Conservation (phyloP, 2,113 vertebrate species). For the Silurus asotus region DNA sequence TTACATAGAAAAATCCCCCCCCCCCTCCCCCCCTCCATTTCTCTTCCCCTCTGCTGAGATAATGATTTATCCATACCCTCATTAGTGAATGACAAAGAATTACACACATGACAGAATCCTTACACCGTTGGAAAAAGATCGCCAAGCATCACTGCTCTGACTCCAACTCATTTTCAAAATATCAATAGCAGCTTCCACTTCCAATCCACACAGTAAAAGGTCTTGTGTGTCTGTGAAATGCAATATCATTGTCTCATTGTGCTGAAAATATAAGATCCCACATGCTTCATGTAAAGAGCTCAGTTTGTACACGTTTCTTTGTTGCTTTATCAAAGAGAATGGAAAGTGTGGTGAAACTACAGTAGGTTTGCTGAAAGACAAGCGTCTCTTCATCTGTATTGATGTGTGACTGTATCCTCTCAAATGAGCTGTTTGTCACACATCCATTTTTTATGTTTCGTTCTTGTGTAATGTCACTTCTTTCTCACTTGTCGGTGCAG, state of each 20-base stretch:
- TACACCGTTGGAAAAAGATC: neutral
- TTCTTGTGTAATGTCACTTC: conserved; percentile 16
- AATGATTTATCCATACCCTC: conserved; percentile 15
- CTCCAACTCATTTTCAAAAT: neutral
- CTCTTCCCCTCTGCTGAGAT: neutral
- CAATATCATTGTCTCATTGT: neutral
- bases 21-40: conserved; percentile 4
- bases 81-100: conserved; percentile 37
- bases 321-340: conserved; percentile 15
- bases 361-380: neutral
- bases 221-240: neutral
- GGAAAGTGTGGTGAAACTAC: neutral
- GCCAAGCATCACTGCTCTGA: neutral
- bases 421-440: conserved; percentile 40
- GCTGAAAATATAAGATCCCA: neutral
- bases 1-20: conserved; percentile 19
- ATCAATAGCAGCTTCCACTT: neutral
- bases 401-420: conserved; percentile 25
- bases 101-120: neutral
- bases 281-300: neutral
- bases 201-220: neutral
- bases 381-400: conserved; percentile 17
- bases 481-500: conserved; percentile 5
- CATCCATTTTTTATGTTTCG: conserved; percentile 26
- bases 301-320: neutral